Conservation (phyloP, 2,113 vertebrate genomes). For the Chauna torquata region DNA sequence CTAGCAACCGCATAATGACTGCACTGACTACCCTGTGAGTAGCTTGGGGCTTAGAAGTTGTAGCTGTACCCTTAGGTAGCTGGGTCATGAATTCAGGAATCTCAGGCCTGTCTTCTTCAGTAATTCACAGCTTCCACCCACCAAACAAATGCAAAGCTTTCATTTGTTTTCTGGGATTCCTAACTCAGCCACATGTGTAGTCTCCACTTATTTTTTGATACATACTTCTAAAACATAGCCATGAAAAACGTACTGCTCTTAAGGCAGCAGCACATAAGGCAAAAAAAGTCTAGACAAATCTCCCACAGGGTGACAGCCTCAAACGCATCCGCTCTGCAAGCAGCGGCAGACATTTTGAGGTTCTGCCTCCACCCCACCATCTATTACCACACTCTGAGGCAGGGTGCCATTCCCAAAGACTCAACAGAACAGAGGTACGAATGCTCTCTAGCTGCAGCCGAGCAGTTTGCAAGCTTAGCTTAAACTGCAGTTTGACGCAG, state of each 20-base stretch:
- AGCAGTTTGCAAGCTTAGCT: neutral
- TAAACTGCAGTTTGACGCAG: neutral
- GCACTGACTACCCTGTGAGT: neutral
- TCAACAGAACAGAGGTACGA: neutral
- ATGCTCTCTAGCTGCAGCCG: neutral
- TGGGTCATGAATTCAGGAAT: neutral
- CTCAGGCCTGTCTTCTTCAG: neutral
- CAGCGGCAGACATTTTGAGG: neutral
- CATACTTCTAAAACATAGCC: neutral
- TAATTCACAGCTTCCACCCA: neutral
- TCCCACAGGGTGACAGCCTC: neutral
- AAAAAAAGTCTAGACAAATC: neutral
- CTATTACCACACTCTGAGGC: neutral
- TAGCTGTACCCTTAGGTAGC: neutral
- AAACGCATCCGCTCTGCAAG: neutral
- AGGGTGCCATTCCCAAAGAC: neutral
- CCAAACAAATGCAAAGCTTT: neutral
- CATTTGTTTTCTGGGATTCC: neutral
- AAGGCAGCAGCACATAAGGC: neutral
- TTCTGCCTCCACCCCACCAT: neutral
- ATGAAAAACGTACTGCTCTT: neutral
- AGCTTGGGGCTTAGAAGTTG: neutral
- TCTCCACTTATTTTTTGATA: neutral
- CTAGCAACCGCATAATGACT: neutral
- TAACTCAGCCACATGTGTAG: neutral